phyloP scores from a whole-genome alignment of 2,113 vertebrate genomes.

The Aegotheles bennettii region DNA sequence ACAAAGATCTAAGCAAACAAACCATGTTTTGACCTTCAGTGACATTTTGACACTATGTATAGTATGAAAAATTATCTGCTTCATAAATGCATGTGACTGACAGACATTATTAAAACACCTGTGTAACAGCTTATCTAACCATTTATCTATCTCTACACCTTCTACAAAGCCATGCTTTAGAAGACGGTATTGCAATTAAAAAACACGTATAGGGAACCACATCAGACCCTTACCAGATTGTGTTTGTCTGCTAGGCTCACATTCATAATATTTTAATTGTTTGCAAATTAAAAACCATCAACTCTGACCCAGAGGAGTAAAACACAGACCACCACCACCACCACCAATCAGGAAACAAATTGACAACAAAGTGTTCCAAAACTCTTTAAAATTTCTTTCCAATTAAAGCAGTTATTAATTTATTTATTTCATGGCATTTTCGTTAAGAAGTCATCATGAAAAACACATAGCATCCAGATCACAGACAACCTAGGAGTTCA shows the following conservation, averaged over 20 bases:
- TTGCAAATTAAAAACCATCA: background rate
- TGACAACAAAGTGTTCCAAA: background rate
- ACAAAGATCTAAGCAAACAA: background rate
- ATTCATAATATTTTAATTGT: background rate
- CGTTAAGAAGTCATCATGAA: background rate
- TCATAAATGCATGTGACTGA: background rate
- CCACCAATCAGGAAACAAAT: background rate
- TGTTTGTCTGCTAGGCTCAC: background rate
- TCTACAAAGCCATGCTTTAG: background rate
- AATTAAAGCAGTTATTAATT: background rate
- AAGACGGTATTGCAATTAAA: background rate
- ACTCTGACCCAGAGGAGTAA: background rate
- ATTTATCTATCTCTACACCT: background rate
- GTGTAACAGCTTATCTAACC: background rate
- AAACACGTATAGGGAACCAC: fast-evolving
- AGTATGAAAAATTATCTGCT: background rate
- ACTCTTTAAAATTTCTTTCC: background rate
- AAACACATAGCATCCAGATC: background rate
- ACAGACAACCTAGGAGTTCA: background rate
- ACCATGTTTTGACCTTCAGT: background rate
- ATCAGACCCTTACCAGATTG: background rate
- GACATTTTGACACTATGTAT: background rate
- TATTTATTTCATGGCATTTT: background rate
- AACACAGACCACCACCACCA: background rate
- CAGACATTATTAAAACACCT: background rate